Evolutionary conservation across 1,140 invertebrate species (phyloP), one percentile per base, ranked within the genome.

Genomic region (Aphaenogaster ashmeadi): DNA sequence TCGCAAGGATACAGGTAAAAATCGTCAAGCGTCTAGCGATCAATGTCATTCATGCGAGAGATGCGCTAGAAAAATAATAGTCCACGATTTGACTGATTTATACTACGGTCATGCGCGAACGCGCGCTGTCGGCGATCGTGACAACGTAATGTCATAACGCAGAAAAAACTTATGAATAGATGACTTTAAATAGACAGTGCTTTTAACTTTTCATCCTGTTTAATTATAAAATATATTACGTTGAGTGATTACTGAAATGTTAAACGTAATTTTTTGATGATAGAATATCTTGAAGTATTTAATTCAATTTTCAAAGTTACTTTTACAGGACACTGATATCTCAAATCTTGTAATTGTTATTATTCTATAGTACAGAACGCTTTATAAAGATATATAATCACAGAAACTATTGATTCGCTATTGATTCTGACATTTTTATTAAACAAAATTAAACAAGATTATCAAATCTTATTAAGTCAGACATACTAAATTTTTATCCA

Each of bases 21-120:
- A 50, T 84, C 41, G 54, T 84, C 52, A 74, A 84, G 27, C 54
- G 67, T 60, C 15, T 74, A 60, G 69, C 52, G 54, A 74, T 60
- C 80, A 74, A 75, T 13, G 67, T 83, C 80, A 83, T 83, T 83
- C 80, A 38, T 72, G 18, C 27, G 18, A 71, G 79, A 13, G 66
- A 83, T 58, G 41, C 41, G 41, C 41, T 74, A 83, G 67, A 33
- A 83, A 83, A 83, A 83, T 83, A 83, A 74, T 74, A 83, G 67
- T 83, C 41, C 67, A 7, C 38, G 11, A 83, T 74, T 83, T 83
- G 54, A 81, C 58, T 56, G 66, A 83, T 87, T 87, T 87, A 71
- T 66, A 77, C 71, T 54, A 77, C 54, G n/a, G 27, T 21, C 44
- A 36, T 58, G 18, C 27, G 41, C 44, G 56, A n/a, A 60, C 41